These are phyloP conservation scores for Anthonomus grandis DNA, from an alignment of 1,140 invertebrate species.

Conservation along the genomic window DNA sequence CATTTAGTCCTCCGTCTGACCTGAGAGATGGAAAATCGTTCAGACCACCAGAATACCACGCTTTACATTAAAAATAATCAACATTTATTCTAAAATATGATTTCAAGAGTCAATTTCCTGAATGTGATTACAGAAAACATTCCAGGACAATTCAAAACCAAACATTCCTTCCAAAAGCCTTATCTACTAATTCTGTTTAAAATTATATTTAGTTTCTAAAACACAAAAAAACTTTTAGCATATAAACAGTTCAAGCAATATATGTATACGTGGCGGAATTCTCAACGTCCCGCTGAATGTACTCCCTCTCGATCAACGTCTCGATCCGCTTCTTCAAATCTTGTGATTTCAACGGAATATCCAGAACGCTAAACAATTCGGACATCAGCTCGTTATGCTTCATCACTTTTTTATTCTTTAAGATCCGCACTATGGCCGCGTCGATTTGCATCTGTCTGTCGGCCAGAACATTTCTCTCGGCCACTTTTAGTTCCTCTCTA, in stretches of 20 bases:
- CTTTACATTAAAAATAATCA: too few species aligned
- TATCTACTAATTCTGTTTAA: too few species aligned
- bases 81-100: too few species aligned
- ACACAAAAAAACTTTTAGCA: too few species aligned
- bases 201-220: too few species aligned
- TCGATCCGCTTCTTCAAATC: constrained; percentile 44
- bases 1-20: too few species aligned
- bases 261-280: constrained; percentile 40
- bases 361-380: constrained; percentile 93
- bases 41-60: too few species aligned
- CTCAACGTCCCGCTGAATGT: constrained; percentile 40
- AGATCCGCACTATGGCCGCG: constrained; percentile 96
- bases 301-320: constrained; percentile 42
- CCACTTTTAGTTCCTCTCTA: constrained; percentile 89
- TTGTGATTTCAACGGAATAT: constrained; percentile 85
- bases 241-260: constrained; percentile 42
- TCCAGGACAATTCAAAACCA: too few species aligned
- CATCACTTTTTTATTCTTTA: constrained; percentile 96
- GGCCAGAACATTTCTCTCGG: constrained; percentile 95
- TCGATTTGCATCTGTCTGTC: constrained; percentile 99
- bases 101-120: too few species aligned
- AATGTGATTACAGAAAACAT: too few species aligned
- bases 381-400: constrained; percentile 92
- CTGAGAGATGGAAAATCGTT: too few species aligned
- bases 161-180: too few species aligned